phyloP scores from a whole-genome alignment of 2,113 vertebrate species.

The Pavo muticus region DNA sequence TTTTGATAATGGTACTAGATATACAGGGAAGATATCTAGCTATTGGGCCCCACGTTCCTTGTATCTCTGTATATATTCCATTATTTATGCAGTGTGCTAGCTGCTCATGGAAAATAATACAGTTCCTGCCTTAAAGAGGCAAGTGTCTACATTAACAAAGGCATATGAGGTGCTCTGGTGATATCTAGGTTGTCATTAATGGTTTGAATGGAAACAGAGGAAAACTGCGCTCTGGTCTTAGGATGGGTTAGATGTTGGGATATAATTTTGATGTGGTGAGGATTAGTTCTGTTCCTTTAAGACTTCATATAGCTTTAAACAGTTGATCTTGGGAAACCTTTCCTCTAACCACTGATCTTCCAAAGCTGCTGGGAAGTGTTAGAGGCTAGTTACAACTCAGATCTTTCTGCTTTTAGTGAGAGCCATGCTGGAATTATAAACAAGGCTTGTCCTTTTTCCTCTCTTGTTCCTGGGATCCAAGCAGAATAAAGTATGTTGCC shows the following conservation, averaged over 20 bases:
- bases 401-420: neutral
- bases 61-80: neutral
- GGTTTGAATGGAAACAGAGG: neutral
- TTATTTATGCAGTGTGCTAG: neutral
- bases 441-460: neutral
- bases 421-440: neutral
- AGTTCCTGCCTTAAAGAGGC: neutral
- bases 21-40: neutral
- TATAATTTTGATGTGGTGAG: neutral
- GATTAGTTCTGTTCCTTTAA: neutral
- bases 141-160: neutral
- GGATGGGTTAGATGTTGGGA: neutral
- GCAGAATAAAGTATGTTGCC: neutral
- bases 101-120: neutral
- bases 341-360: neutral
- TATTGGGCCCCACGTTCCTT: neutral
- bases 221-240: neutral
- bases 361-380: neutral
- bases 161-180: constrained; percentile 2
- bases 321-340: neutral
- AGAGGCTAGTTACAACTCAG: neutral
- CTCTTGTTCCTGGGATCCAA: neutral
- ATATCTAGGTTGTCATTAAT: constrained; percentile 4
- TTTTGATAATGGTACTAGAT: neutral
- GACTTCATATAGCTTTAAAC: neutral